These are phyloP conservation scores for Eulithis prunata DNA, from an alignment of 2,888 invertebrate species.

Conservation along the genomic window DNA sequence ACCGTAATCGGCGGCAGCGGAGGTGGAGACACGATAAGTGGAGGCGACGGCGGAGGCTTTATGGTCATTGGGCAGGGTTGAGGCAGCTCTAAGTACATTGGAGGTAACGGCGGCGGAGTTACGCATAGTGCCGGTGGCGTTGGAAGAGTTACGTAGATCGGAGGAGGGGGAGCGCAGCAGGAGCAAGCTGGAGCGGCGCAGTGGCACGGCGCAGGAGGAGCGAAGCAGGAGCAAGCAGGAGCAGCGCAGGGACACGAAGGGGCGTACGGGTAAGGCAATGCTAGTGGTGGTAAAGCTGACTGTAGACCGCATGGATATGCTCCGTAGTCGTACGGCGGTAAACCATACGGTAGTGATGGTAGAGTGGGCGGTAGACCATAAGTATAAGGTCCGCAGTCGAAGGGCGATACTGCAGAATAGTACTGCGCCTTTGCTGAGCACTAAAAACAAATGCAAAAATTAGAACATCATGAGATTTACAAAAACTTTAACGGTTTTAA, in stretches of 20 bases:
- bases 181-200: slow-evolving; percentile 14
- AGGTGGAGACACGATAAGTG: slow-evolving; percentile 59
- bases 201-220: slow-evolving; percentile 39
- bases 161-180: slow-evolving; percentile 50
- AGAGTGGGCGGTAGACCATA: slow-evolving; percentile 24
- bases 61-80: slow-evolving; percentile 64
- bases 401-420: slow-evolving; percentile 52
- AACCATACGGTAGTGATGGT: slow-evolving; percentile 13
- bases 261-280: slow-evolving; percentile 11
- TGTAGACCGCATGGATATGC: slow-evolving; percentile 24
- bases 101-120: slow-evolving; percentile 59
- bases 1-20: slow-evolving; percentile 62
- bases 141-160: slow-evolving; percentile 67
- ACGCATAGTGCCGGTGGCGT: slow-evolving; percentile 61
- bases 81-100: slow-evolving; percentile 61
- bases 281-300: slow-evolving; percentile 16
- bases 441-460: slow-evolving; percentile 49
- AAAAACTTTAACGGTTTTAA: too few species aligned
- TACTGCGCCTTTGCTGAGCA: slow-evolving; percentile 62
- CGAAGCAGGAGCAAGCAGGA: slow-evolving; percentile 1
- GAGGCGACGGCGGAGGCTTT: slow-evolving; percentile 57
- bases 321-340: slow-evolving; percentile 25
- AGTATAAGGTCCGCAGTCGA: slow-evolving; percentile 37
- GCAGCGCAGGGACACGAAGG: not conserved
- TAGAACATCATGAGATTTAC: not conserved